Evolutionary conservation across 2,113 vertebrate species (phyloP).

Genomic region (Pangasianodon hypophthalmus): DNA sequence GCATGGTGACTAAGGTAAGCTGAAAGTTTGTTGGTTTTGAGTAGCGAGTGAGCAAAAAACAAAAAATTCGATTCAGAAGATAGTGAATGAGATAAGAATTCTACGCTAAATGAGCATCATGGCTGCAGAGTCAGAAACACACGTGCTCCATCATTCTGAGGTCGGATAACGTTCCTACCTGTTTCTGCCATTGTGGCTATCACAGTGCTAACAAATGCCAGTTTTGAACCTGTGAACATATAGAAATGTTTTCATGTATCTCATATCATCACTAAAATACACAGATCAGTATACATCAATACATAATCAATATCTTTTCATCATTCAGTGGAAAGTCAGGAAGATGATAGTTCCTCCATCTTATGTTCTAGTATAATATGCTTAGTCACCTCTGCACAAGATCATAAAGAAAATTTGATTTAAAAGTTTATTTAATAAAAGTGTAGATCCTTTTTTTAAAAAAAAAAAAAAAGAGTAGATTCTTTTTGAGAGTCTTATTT

Average conservation of each 20-base stretch:
- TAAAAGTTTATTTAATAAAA: not conserved
- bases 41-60: not conserved
- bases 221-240: not conserved
- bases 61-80: not conserved
- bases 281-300: not conserved
- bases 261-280: not conserved
- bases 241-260: not conserved
- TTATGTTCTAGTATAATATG: not conserved
- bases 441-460: too few relatives aligned
- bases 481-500: not conserved
- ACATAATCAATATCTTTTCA: not conserved
- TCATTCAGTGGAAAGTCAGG: not conserved
- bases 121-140: not conserved
- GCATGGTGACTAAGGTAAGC: constrained; percentile 46
- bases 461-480: too few relatives aligned
- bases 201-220: not conserved
- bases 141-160: constrained; percentile 11
- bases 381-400: not conserved
- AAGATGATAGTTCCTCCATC: not conserved
- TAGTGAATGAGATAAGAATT: not conserved
- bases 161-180: not conserved
- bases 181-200: constrained; percentile 5
- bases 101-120: not conserved
- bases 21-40: not conserved
- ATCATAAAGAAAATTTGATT: not conserved